phyloP scores from a whole-genome alignment of 64 coral and sea anemone species.

The Cladopsammia gracilis region DNA sequence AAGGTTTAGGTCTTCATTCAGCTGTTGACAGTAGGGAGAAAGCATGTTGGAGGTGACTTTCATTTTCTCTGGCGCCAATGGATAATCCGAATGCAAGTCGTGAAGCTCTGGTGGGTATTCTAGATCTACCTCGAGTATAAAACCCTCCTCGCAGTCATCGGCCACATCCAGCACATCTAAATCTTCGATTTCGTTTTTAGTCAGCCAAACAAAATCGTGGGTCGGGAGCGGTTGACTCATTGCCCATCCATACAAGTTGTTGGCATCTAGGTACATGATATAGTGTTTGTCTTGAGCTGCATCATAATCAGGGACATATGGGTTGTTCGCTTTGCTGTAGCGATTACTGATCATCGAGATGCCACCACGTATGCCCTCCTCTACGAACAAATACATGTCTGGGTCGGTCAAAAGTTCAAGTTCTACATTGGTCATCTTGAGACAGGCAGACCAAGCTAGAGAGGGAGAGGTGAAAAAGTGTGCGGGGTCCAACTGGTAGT shows the following conservation, averaged over 20 bases:
- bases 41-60: conserved; percentile 31
- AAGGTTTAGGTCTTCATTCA: background rate
- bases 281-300: background rate
- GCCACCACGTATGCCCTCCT: conserved; percentile 1
- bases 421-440: background rate
- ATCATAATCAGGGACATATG: background rate
- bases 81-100: conserved; percentile 36
- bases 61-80: conserved; percentile 46
- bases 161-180: conserved; percentile 1
- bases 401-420: conserved; percentile 13
- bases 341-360: background rate
- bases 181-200: background rate
- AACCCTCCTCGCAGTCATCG: conserved; percentile 32
- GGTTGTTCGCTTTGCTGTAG: background rate
- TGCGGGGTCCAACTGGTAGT: conserved; percentile 29
- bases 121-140: conserved; percentile 34
- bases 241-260: conserved; percentile 14
- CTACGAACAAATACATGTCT: conserved; percentile 38
- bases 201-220: background rate
- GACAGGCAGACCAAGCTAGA: conserved; percentile 1
- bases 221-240: conserved; percentile 5
- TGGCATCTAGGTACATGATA: conserved; percentile 1
- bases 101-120: conserved; percentile 13
- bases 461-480: conserved; percentile 15
- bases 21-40: conserved; percentile 42